Conservation (phyloP, 2,888 invertebrate species). For the Marasmarcha lunaedactyla region DNA sequence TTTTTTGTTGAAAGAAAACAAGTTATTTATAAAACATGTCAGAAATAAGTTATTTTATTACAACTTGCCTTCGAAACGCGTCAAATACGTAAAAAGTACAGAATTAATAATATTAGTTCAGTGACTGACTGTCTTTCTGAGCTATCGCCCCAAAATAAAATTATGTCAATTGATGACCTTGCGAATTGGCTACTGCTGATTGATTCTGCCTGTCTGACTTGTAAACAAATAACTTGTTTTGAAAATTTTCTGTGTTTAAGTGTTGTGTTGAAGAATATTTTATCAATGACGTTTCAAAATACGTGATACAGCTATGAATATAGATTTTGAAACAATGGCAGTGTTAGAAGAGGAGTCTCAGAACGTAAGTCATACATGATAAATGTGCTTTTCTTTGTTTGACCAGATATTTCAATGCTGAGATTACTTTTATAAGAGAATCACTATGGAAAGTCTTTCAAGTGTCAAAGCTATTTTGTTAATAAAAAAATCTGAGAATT, state of each 20-base stretch:
- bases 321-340: constrained; percentile 74
- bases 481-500: no score
- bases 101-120: no score
- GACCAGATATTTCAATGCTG: constrained; percentile 7
- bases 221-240: constrained; percentile 1
- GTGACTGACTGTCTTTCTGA: no score
- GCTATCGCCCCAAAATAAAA: not conserved
- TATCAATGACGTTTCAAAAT: no score
- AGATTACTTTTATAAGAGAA: not conserved
- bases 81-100: no score
- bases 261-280: no score
- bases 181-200: not conserved
- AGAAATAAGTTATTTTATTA: no score
- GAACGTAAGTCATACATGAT: constrained; percentile 66
- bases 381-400: constrained; percentile 9
- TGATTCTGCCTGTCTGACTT: not conserved
- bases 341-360: constrained; percentile 73
- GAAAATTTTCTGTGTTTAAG: no score
- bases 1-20: no score
- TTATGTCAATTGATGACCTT: constrained; percentile 1
- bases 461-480: not conserved
- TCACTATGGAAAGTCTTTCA: not conserved
- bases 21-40: no score
- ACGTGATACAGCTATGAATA: constrained; percentile 36
- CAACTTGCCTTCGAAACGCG: no score